Evolutionary conservation across 2,113 vertebrate genomes (phyloP), one percentile per base, ranked within the genome.

Genomic region (Bambusicola thoracicus): DNA sequence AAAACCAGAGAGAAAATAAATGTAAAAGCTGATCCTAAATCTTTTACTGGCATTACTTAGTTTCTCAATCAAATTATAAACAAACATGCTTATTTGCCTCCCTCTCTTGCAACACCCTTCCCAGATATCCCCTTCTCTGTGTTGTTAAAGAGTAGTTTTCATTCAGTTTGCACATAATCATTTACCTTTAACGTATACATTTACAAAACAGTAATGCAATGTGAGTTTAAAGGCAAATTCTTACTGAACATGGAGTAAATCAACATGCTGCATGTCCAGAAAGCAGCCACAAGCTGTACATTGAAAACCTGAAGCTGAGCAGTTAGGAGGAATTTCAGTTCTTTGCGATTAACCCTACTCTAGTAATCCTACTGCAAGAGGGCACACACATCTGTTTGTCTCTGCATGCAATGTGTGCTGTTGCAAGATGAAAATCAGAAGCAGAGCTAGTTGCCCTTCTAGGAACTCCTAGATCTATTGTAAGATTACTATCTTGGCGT

Each of bases 351-450:
- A 91, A 85, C 29, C 27, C 38, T 63, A 10, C 34, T 27, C 32
- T 66, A 51, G 41, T 70, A 92, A 91, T 59, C 32, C 22, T 90
- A 40, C 66, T 94, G 25, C 49, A 85, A 84, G 85, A 65, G 78
- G 74, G 46, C 49, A 59, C 10, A 62, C n/a, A 34, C 27, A 61
- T 92, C 84, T 93, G 55, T 78, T 84, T 86, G 69, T 53, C 63
- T 77, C 92, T 87, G 67, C 36, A 55, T 21, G 70, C 21, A 66
- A 14, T 14, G 38, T 56, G 24, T 2, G 0, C 87, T 87, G 44
- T 79, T 48, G 58, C 49, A 87, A 55, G 34, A 79, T 58, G 53
- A 89, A 93, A 96, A 96, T 91, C 48, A 73, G 89, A 87, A 95
- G 70, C 77, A 87, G 94, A 87, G 29, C 24, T 85, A 63, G 46